phyloP scores from a whole-genome alignment of 2,888 invertebrate genomes.

The Hypena proboscidalis region DNA sequence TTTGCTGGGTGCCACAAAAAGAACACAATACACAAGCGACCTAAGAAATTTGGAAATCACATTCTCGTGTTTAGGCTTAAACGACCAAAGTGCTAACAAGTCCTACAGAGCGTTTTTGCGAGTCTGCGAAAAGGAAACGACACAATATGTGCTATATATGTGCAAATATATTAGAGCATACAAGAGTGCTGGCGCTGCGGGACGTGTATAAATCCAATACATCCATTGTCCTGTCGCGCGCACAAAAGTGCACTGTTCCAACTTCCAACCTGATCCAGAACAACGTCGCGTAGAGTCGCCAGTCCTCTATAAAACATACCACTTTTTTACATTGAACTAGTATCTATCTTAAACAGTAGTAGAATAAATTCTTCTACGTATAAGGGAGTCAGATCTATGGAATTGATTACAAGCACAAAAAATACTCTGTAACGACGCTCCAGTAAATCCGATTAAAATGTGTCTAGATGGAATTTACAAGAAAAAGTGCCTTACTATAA shows the following conservation, averaged over 20 bases:
- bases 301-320: constrained; percentile 29
- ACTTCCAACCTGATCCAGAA: constrained; percentile 46
- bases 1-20: too few species aligned
- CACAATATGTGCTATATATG: constrained; percentile 24
- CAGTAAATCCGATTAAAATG: constrained; percentile 26
- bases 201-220: constrained; percentile 69
- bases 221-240: constrained; percentile 73
- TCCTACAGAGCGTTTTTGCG: constrained; percentile 26
- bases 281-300: constrained; percentile 50
- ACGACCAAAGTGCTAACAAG: constrained; percentile 40
- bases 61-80: constrained; percentile 23
- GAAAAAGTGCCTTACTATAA: neutral
- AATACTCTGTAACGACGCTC: constrained; percentile 16
- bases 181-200: constrained; percentile 60
- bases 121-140: constrained; percentile 25
- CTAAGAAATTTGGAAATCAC: constrained; percentile 23
- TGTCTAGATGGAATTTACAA: constrained; percentile 8
- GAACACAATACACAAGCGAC: neutral
- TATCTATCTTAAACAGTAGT: constrained; percentile 22
- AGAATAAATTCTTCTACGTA: constrained; percentile 31
- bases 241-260: constrained; percentile 59
- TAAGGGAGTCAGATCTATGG: constrained; percentile 23
- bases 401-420: constrained; percentile 30
- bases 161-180: constrained; percentile 39
- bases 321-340: constrained; percentile 33